phyloP scores from a whole-genome alignment of 2,888 invertebrate genomes.

The Brachynemurus nebulosus region DNA sequence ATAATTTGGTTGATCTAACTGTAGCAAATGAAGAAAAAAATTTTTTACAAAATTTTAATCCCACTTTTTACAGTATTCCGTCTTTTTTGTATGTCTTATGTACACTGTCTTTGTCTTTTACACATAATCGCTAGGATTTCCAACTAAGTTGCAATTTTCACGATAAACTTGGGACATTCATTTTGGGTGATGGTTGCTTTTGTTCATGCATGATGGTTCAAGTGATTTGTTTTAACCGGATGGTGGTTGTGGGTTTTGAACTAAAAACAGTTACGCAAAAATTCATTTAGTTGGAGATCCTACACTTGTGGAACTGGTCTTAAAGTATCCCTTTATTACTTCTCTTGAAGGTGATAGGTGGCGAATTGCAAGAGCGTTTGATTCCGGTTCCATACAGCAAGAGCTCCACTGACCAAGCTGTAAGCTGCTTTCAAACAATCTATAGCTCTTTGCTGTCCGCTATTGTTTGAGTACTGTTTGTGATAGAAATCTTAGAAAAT shows the following conservation, averaged over 20 bases:
- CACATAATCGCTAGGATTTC: background rate
- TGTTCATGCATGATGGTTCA: background rate
- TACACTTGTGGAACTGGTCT: constrained; percentile 41
- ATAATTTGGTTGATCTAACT: too few species aligned
- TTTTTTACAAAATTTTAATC: too few species aligned
- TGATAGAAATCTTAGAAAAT: too few species aligned
- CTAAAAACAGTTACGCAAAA: too few species aligned
- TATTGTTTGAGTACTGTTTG: constrained; percentile 1
- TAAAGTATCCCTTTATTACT: constrained; percentile 59
- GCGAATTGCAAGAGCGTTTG: constrained; percentile 99
- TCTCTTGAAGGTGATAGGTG: constrained; percentile 98
- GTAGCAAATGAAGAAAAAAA: too few species aligned
- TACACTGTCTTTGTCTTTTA: constrained; percentile 1
- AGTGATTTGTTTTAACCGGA: too few species aligned
- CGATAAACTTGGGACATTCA: background rate
- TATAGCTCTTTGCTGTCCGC: constrained; percentile 33
- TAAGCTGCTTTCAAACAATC: constrained; percentile 67
- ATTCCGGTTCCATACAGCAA: constrained; percentile 99
- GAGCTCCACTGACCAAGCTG: constrained; percentile 99
- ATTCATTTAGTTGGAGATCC: constrained; percentile 5
- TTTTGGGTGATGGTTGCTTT: background rate
- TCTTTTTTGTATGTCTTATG: background rate
- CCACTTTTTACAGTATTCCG: background rate
- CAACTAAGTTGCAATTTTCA: too few species aligned
- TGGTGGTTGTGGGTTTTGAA: too few species aligned